Evolutionary conservation across 2,888 invertebrate genomes (phyloP).

Genomic region (Melanostoma mellinum): DNA sequence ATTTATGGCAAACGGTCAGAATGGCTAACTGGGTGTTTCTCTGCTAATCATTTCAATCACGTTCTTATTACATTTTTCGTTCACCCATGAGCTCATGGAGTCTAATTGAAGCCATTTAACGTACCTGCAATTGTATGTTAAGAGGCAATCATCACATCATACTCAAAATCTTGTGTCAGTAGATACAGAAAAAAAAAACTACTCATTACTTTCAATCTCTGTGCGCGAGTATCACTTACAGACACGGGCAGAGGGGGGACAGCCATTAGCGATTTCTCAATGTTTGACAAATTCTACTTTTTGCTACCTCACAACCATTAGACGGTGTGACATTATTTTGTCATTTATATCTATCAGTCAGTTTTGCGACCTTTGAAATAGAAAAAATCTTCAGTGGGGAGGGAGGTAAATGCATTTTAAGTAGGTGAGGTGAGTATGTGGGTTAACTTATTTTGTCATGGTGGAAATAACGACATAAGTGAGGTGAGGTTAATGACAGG

Average conservation of each 20-base stretch:
- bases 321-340: slow-evolving; percentile 15
- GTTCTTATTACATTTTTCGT: neutral
- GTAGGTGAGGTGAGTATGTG: neutral
- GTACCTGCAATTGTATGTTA: neutral
- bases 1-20: too few relatives aligned
- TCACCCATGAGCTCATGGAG: neutral
- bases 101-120: neutral
- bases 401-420: slow-evolving; percentile 10
- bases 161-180: neutral
- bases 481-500: slow-evolving; percentile 15
- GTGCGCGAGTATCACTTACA: too few relatives aligned
- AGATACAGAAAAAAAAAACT: too few relatives aligned
- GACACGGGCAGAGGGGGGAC: neutral
- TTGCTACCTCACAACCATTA: slow-evolving; percentile 13
- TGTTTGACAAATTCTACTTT: slow-evolving; percentile 24
- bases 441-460: neutral
- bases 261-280: slow-evolving; percentile 32
- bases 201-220: too few relatives aligned
- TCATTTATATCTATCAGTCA: slow-evolving; percentile 13
- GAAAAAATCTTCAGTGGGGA: neutral
- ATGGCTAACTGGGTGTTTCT: too few relatives aligned
- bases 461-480: neutral
- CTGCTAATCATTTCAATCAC: slow-evolving; percentile 1
- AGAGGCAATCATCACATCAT: slow-evolving; percentile 1
- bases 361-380: slow-evolving; percentile 8